A percentile compares a stretch with the other conserved stretches of the same genome.
These are phyloP conservation scores for Sclerurus mexicanus DNA, from an alignment of 2,113 vertebrate genomes.

Conservation along the genomic window DNA sequence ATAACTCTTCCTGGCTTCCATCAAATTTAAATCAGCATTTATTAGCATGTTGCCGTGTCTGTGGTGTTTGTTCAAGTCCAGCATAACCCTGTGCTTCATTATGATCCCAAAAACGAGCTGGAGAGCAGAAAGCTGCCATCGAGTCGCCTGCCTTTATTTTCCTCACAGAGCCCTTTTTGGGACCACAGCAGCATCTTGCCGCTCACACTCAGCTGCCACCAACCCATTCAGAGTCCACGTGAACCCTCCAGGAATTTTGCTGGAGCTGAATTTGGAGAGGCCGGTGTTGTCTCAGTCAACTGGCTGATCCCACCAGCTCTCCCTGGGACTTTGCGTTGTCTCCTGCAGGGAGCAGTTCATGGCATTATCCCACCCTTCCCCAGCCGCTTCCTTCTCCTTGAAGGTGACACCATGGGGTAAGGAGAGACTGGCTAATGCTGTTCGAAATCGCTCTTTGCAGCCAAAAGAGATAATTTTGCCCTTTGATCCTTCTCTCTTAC, in stretches of 20 bases:
- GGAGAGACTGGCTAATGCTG: not conserved
- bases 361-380: not conserved
- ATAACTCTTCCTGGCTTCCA: not conserved
- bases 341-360: not conserved
- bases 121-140: not conserved
- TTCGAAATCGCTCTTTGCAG: not conserved
- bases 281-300: rapidly evolving
- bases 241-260: not conserved
- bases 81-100: not conserved
- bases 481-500: not conserved
- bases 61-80: not conserved
- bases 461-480: not conserved
- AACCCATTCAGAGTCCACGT: rapidly evolving
- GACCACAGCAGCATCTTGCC: not conserved
- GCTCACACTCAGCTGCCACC: not conserved
- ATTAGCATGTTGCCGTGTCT: not conserved
- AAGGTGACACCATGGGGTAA: rapidly evolving
- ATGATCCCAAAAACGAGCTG: not conserved
- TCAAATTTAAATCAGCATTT: not conserved
- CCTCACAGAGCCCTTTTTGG: not conserved
- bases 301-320: not conserved
- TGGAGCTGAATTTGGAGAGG: not conserved
- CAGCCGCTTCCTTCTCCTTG: rapidly evolving
- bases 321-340: not conserved
- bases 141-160: not conserved